A percentile compares a stretch with the other conserved stretches of the same genome.
Conservation (phyloP, 2,888 invertebrate species). For the Hedychridium roseum region DNA sequence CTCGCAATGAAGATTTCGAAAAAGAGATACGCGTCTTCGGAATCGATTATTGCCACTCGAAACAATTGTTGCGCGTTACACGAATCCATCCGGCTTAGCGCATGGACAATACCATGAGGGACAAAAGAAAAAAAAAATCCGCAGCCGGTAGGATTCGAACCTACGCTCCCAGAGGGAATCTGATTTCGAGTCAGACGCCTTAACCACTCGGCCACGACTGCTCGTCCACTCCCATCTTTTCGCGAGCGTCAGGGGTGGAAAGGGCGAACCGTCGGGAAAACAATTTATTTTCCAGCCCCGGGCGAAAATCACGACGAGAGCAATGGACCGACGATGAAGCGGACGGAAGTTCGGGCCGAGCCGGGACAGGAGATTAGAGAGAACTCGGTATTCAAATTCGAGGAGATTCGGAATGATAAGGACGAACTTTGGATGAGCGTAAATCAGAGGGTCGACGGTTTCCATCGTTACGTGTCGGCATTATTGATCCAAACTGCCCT, state of each 20-base stretch:
- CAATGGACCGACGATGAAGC: background rate
- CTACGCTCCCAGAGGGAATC: background rate
- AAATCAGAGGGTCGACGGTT: constrained; percentile 4
- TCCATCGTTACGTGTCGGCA: constrained; percentile 9
- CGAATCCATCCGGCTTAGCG: background rate
- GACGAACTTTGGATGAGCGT: too few relatives aligned
- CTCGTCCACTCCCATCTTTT: constrained; percentile 5
- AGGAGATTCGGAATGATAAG: too few relatives aligned
- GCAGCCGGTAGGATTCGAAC: too few relatives aligned
- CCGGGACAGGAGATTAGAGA: too few relatives aligned
- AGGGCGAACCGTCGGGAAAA: too few relatives aligned
- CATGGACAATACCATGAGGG: background rate
- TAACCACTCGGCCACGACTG: too few relatives aligned
- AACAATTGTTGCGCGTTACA: background rate
- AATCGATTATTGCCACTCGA: too few relatives aligned
- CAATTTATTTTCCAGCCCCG: too few relatives aligned
- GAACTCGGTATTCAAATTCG: too few relatives aligned
- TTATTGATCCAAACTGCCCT: constrained; percentile 16
- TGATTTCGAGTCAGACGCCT: too few relatives aligned
- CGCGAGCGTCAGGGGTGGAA: constrained; percentile 18
- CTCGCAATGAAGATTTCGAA: too few relatives aligned
- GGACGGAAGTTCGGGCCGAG: background rate
- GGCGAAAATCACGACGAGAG: background rate
- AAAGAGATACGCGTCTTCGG: too few relatives aligned
- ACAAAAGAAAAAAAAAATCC: background rate